A percentile compares a stretch with the other conserved stretches of the same genome.
Evolutionary conservation across 2,888 invertebrate genomes (phyloP).

Genomic region (Mythimna albipuncta): DNA sequence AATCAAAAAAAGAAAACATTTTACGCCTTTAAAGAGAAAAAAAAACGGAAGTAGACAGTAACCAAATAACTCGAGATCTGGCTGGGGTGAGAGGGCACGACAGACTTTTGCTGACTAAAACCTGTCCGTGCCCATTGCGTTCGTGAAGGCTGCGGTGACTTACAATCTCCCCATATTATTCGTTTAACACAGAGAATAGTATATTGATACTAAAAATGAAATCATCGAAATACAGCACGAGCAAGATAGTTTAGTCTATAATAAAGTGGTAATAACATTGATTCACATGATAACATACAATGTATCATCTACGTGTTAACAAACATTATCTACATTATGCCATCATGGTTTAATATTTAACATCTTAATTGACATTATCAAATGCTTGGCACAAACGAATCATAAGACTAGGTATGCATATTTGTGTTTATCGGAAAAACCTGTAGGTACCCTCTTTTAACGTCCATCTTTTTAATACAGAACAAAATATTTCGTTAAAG

Average conservation of each 20-base stretch:
- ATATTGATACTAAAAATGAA: background rate
- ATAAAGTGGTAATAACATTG: background rate
- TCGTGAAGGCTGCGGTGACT: no score
- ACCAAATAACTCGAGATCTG: no score
- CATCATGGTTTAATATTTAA: conserved; percentile 23
- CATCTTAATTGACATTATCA: conserved; percentile 60
- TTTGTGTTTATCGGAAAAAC: background rate
- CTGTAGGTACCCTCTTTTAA: background rate
- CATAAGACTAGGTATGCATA: background rate
- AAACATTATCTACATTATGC: conserved; percentile 18
- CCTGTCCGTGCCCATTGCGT: no score
- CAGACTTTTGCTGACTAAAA: no score
- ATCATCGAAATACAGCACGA: background rate
- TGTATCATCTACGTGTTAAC: conserved; percentile 19
- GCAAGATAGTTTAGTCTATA: conserved; percentile 4
- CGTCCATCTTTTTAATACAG: background rate
- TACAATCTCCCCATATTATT: no score
- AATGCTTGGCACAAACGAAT: conserved; percentile 37
- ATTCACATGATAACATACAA: conserved; percentile 13
- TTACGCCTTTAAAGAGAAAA: background rate
- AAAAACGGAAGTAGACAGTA: no score
- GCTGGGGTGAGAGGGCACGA: no score
- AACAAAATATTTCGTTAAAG: background rate
- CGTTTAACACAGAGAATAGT: background rate
- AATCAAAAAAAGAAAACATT: background rate